Percentiles rank a stretch among this genome's conserved stretches.
Evolutionary conservation across 1,140 invertebrate species (phyloP).

Genomic region (Meloidogyne exigua): DNA sequence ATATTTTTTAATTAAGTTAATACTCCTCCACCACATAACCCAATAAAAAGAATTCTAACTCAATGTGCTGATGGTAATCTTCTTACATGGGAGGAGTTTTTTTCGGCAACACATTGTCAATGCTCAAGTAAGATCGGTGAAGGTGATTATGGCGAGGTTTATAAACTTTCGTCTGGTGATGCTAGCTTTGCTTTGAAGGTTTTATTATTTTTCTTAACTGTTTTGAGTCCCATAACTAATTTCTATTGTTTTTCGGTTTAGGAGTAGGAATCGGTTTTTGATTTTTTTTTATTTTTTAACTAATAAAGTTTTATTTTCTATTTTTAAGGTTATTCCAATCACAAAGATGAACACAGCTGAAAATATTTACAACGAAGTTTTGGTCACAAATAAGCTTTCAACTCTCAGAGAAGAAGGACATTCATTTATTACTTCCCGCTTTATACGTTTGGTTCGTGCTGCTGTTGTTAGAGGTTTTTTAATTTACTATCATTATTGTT

Average conservation of each 20-base stretch:
- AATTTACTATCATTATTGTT: not conserved
- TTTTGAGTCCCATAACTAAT: too few species aligned
- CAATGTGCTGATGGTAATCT: not conserved
- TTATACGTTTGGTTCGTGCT: conserved; percentile 11
- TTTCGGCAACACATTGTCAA: not conserved
- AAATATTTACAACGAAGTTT: conserved; percentile 9
- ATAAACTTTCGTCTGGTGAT: too few species aligned
- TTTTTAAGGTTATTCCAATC: not conserved
- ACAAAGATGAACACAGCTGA: too few species aligned
- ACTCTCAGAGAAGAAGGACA: not conserved
- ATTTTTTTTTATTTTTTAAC: too few species aligned
- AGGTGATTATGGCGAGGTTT: conserved; percentile 18
- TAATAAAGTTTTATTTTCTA: not conserved
- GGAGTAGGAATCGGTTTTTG: too few species aligned
- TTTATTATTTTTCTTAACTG: not conserved
- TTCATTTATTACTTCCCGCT: conserved; percentile 10
- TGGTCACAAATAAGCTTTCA: conserved; percentile 28
- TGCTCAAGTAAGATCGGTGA: conserved; percentile 1
- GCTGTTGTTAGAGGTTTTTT: conserved; percentile 24
- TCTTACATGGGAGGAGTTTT: not conserved
- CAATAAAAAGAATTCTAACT: not conserved
- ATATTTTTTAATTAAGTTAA: too few species aligned
- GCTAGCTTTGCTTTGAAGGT: conserved; percentile 11
- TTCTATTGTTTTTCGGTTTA: too few species aligned
- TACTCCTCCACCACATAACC: too few species aligned